These are phyloP conservation scores for Geophilus truncorum DNA, from an alignment of 2,888 invertebrate species.

Conservation along the genomic window DNA sequence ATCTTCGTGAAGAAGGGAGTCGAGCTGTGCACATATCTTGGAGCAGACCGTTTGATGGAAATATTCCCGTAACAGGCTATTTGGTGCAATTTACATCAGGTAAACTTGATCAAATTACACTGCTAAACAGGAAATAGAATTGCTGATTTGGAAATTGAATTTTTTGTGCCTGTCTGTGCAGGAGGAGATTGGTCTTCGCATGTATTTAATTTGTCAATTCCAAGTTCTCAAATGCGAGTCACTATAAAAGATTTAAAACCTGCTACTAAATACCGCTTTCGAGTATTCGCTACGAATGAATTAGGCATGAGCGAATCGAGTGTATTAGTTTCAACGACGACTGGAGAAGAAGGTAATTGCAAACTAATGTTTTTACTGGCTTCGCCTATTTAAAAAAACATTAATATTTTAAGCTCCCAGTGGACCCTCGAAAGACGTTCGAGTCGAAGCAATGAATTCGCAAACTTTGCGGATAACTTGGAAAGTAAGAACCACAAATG, in stretches of 20 bases:
- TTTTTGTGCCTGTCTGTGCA: background rate
- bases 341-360: slow-evolving; percentile 32
- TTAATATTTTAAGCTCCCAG: slow-evolving; percentile 29
- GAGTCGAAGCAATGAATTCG: slow-evolving; percentile 30
- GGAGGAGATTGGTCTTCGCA: slow-evolving; percentile 9
- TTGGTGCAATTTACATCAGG: slow-evolving; percentile 28
- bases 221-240: background rate
- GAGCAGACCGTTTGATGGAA: slow-evolving; percentile 20
- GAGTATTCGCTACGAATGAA: slow-evolving; percentile 29
- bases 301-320: slow-evolving; percentile 29
- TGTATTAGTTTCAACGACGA: background rate
- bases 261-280: slow-evolving; percentile 28
- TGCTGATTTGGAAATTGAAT: background rate
- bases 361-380: too few relatives aligned
- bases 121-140: background rate
- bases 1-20: background rate
- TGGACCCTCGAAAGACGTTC: slow-evolving; percentile 23
- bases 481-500: background rate
- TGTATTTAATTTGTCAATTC: slow-evolving; percentile 11
- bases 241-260: background rate
- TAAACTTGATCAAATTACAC: background rate
- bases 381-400: background rate
- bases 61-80: slow-evolving; percentile 25
- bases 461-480: slow-evolving; percentile 19
- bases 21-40: slow-evolving; percentile 22